Conservation (phyloP, 2,888 invertebrate species). For the Eurois occulta region DNA sequence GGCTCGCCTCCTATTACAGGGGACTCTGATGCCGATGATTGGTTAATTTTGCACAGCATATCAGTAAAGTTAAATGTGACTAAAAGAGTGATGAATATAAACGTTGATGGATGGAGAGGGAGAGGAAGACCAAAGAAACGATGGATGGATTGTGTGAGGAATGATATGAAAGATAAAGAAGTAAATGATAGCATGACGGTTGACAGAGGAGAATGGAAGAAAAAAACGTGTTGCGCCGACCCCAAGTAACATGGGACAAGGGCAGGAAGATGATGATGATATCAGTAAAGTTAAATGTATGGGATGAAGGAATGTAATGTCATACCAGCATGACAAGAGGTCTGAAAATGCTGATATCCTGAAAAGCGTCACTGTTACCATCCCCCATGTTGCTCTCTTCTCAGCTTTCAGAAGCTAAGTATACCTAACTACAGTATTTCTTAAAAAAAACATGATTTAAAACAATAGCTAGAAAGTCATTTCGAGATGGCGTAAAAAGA, state of each 20-base stretch:
- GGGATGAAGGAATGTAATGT: neutral
- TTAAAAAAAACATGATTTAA: constrained; percentile 8
- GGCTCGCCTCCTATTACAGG: neutral
- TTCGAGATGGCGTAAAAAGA: constrained; percentile 13
- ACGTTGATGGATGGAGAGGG: too few relatives aligned
- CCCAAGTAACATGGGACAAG: too few relatives aligned
- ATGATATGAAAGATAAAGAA: too few relatives aligned
- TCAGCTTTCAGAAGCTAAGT: neutral
- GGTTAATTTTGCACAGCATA: neutral
- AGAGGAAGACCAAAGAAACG: too few relatives aligned
- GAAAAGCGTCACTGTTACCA: neutral
- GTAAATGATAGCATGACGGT: too few relatives aligned
- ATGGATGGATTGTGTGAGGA: too few relatives aligned
- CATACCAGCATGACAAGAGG: neutral
- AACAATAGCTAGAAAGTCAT: constrained; percentile 23
- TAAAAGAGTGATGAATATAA: too few relatives aligned
- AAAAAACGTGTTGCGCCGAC: too few relatives aligned
- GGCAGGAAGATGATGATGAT: too few relatives aligned
- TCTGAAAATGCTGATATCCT: neutral
- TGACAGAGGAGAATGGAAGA: too few relatives aligned
- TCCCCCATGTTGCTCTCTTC: neutral
- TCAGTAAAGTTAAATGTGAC: neutral
- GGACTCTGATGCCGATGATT: neutral
- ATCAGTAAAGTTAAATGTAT: neutral
- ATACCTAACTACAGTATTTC: too few relatives aligned